These are phyloP conservation scores for Trochalopteron elliotii DNA, from an alignment of 2,113 vertebrate genomes.

Conservation along the genomic window DNA sequence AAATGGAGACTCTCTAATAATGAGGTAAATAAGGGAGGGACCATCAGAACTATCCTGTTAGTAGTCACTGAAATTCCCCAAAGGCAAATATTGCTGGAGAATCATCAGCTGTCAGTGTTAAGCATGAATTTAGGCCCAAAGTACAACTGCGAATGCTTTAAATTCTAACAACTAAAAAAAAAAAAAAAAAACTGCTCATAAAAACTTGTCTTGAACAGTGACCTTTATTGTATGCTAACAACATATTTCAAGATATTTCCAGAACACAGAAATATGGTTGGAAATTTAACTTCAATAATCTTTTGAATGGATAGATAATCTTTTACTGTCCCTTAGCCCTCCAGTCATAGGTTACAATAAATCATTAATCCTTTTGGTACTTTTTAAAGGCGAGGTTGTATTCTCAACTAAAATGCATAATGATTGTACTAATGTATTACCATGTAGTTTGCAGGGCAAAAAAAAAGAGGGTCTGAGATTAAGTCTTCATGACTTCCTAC, in stretches of 20 bases:
- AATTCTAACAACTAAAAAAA: background rate
- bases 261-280: background rate
- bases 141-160: background rate
- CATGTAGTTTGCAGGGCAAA: accelerated
- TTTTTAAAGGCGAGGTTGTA: background rate
- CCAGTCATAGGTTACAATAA: background rate
- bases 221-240: background rate
- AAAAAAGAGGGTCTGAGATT: background rate
- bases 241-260: background rate
- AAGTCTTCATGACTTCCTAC: background rate
- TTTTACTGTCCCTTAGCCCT: background rate
- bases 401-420: background rate
- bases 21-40: background rate
- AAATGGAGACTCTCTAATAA: background rate
- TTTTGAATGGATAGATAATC: background rate
- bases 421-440: accelerated
- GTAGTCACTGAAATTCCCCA: background rate
- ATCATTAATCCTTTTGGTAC: background rate
- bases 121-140: background rate
- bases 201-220: background rate
- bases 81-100: background rate
- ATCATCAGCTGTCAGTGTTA: background rate
- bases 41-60: background rate
- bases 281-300: background rate
- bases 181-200: background rate